A percentile compares a stretch with the other conserved stretches of the same genome.
Conservation (phyloP, 2,113 vertebrate species). For the Anguilla rostrata region DNA sequence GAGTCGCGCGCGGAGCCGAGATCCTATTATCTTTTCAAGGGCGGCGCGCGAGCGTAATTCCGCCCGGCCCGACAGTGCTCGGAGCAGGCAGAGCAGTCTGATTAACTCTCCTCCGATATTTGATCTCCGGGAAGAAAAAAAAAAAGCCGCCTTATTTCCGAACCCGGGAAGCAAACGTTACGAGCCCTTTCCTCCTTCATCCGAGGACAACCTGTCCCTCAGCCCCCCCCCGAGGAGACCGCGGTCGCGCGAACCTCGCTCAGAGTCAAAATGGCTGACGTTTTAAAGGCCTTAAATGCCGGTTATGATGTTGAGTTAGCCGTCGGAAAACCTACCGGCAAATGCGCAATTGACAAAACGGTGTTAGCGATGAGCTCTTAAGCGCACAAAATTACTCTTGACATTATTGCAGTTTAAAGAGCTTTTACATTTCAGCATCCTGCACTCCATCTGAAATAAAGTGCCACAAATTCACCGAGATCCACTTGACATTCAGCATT, state of each 20-base stretch:
- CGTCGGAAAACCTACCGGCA: not conserved
- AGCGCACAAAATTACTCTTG: not conserved
- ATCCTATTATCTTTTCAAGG: slow-evolving; percentile 11
- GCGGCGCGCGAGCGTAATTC: not conserved
- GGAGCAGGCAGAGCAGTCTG: not conserved
- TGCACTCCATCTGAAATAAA: not conserved
- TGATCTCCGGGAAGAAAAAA: not conserved
- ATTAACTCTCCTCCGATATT: not conserved
- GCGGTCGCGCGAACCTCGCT: not conserved
- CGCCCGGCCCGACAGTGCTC: not conserved
- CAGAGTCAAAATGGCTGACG: not conserved
- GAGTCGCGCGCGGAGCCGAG: not conserved
- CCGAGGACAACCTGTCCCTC: not conserved
- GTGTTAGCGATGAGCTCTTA: not conserved
- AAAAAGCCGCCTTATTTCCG: not conserved
- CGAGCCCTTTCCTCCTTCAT: not conserved
- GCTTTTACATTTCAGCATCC: not conserved
- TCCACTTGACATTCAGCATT: too few species aligned
- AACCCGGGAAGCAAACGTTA: not conserved
- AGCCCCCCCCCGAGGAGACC: not conserved
- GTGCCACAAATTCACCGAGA: too few species aligned
- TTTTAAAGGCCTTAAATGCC: not conserved
- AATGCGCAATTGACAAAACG: not conserved
- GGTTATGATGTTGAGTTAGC: not conserved
- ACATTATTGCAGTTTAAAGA: not conserved